A percentile compares a stretch with the other conserved stretches of the same genome.
These are phyloP conservation scores for Ichneumoninae sp. DNA, from an alignment of 2,888 invertebrate genomes.

Conservation along the genomic window DNA sequence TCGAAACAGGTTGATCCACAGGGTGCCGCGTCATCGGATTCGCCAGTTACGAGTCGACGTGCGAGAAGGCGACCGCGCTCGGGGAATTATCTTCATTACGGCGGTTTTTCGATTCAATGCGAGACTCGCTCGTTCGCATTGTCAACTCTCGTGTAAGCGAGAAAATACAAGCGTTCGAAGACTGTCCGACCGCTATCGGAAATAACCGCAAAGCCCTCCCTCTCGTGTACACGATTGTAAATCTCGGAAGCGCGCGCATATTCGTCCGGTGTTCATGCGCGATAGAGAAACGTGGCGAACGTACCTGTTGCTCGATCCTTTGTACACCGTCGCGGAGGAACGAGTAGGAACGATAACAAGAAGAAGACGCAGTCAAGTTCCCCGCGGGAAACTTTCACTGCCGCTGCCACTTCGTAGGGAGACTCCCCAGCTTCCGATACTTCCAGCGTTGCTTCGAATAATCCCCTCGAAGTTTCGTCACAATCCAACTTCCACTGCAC, in stretches of 20 bases:
- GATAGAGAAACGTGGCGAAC: constrained; percentile 19
- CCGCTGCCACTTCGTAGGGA: constrained; percentile 14
- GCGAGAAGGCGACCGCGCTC: not conserved
- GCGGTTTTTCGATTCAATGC: constrained; percentile 54
- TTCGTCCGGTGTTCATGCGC: not conserved
- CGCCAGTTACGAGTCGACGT: constrained; percentile 31
- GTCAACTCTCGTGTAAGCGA: constrained; percentile 33
- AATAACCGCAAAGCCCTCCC: constrained; percentile 5
- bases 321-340: constrained; percentile 23
- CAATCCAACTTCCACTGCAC: constrained; percentile 19
- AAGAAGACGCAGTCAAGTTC: constrained; percentile 32
- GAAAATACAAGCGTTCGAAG: constrained; percentile 20
- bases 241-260: not conserved
- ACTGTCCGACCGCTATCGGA: constrained; percentile 13
- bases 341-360: constrained; percentile 10
- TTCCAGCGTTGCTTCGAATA: constrained; percentile 40
- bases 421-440: constrained; percentile 21
- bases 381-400: constrained; percentile 28
- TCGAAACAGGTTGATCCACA: constrained; percentile 59
- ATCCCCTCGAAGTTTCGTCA: constrained; percentile 27
- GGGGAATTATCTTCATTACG: constrained; percentile 68
- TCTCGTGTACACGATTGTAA: constrained; percentile 25
- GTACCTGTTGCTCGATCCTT: constrained; percentile 59
- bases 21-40: constrained; percentile 58
- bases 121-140: constrained; percentile 56